These are phyloP conservation scores for Schizaphis graminum DNA, from an alignment of 2,888 invertebrate genomes.

Conservation along the genomic window DNA sequence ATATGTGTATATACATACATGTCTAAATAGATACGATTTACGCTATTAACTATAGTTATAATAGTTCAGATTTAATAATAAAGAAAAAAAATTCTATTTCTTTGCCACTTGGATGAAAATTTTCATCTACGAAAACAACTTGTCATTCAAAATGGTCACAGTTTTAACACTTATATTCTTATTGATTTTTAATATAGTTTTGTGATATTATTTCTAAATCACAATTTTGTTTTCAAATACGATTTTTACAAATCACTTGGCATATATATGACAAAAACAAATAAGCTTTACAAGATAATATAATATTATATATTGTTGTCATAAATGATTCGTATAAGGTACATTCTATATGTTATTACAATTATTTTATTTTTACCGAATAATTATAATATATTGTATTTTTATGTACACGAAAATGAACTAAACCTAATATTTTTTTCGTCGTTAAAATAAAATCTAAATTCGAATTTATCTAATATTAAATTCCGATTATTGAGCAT, in stretches of 20 bases:
- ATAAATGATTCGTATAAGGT: constrained; percentile 5
- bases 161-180: not conserved
- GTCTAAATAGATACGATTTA: not conserved
- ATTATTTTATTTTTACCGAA: not conserved
- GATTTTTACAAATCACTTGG: not conserved
- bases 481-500: constrained; percentile 65
- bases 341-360: constrained; percentile 6
- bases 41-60: not conserved
- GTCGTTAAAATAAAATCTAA: constrained; percentile 40
- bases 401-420: not conserved
- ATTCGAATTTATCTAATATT: constrained; percentile 59
- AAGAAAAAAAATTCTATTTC: not conserved
- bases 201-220: not conserved
- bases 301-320: not conserved
- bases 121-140: not conserved
- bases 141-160: not conserved
- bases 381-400: not conserved
- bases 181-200: not conserved
- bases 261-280: not conserved
- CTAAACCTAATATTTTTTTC: constrained; percentile 24
- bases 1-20: not conserved
- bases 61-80: not conserved
- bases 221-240: not conserved
- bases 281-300: constrained; percentile 20
- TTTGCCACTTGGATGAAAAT: not conserved